Evolutionary conservation across 2,113 vertebrate genomes (phyloP).

Genomic region (Uria lomvia): DNA sequence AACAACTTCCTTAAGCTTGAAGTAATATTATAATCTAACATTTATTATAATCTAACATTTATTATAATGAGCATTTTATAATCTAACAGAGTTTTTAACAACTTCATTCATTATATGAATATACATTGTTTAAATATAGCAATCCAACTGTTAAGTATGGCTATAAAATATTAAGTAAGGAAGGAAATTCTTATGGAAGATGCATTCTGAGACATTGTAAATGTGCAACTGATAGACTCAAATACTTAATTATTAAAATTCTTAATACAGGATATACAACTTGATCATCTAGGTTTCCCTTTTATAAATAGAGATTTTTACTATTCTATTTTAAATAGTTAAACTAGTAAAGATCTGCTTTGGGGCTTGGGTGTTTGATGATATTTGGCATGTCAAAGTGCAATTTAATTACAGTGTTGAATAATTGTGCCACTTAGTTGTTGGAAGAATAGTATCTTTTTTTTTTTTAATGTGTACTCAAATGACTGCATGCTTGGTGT

Average conservation of each 20-base stretch:
- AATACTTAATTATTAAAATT: not conserved
- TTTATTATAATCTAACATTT: no score
- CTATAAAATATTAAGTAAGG: not conserved
- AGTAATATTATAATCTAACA: not conserved
- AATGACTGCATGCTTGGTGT: conserved; percentile 22
- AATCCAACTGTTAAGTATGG: not conserved
- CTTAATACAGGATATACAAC: conserved; percentile 8
- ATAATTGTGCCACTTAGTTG: not conserved
- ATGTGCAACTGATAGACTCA: not conserved
- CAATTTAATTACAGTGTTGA: conserved; percentile 1
- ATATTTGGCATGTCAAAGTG: conserved; percentile 27
- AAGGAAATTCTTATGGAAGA: not conserved
- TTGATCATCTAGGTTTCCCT: conserved; percentile 43
- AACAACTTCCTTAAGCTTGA: not conserved
- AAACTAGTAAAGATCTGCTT: conserved; percentile 46
- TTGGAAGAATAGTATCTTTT: conserved; percentile 22
- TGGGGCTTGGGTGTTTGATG: conserved; percentile 38
- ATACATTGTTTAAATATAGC: not conserved
- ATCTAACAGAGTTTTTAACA: not conserved
- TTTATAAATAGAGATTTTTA: conserved; percentile 6
- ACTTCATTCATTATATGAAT: not conserved
- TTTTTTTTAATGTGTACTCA: conserved; percentile 1
- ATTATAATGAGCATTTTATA: not conserved
- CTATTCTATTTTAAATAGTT: conserved; percentile 54
- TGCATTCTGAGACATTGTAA: not conserved